Base-by-base conservation (phyloP, 2,888 invertebrate species). In the Ectemnius continuus region DNA sequence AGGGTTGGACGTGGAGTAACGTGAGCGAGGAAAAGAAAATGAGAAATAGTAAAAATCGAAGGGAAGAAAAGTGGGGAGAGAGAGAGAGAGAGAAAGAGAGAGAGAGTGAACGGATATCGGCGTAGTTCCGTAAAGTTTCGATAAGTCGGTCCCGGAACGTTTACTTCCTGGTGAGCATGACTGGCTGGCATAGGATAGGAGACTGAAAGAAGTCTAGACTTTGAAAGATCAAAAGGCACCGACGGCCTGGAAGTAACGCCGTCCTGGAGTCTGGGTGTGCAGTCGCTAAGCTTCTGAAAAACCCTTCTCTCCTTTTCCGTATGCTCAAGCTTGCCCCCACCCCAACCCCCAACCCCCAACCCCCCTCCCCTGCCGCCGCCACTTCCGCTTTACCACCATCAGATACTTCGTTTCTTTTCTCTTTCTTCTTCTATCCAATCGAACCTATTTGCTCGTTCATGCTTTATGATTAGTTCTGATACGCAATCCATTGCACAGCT, bases 221-320 rank as follows among this genome's bases (percentile, higher is more conserved):
- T 78, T 79, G 82, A 79, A 83, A 87, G 88, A 88, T 88, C 88
- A 88, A 88, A 88, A 86, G 88, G 85, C 79, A 85, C 76, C 87
- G 84, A 60, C 83, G 84, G 84, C 84, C 84, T 84, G 88, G 88
- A 87, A 88, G 85, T 88, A 88, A 88, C 87, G 83, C 70, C 84
- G 84, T 84, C 79, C 81, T 75, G 79, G 74, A 79, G 79, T 80
- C 79, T 82, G 79, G 78, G 81, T 81, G 76, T 71, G 74, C 75
- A 81, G 79, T 75, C 78, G 80, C 66, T 60, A 69, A 79, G 79
- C 81, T 84, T 67, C 70, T 76, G 73, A 60, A 47, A 66, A 73
- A 75, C 75, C 67, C 75, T 26, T 63, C 63, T 68, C 69, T 63
- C 70, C 64, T 66, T 67, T 68, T 63, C 36, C 36, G 36, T 36